Base-by-base conservation (phyloP, 2,888 invertebrate species). In the Aspidapion aeneum region DNA sequence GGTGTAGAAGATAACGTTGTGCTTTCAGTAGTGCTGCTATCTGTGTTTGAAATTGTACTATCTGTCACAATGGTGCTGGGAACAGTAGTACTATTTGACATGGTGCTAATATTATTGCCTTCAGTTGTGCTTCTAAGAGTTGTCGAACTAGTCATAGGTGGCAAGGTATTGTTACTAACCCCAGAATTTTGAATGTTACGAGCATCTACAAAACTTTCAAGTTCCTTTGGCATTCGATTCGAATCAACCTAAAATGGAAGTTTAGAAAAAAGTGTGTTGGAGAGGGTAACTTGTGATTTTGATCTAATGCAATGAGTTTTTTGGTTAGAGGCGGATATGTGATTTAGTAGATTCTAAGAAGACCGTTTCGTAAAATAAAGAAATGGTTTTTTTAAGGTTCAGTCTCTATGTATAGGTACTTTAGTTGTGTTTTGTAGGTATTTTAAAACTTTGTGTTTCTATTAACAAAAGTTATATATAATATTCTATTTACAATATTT, bases 231-330 rank as follows among this genome's bases (percentile, higher is more conserved):
- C 63, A 63, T 63, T 58, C 63, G 35, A 57, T 62, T 63, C 48
- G 65, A 65, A 21, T 67, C 67, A n/a, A 67, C 63, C 67, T 67
- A 67, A 62, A 67, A 67, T 52, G 60, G 18, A 64, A 61, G 9
- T 48, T 48, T 52, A 7, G 7, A 7, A 52, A 52, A 19, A 17
- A 52, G 12, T 35, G 35, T 12, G 5, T 35, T 35, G 3, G 35
- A 12, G 12, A 12, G 35, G 12, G 12, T 7, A 35, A 35, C 3
- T 35, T 35, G 12, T 35, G 12, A 7, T 35, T 35, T 35, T 35
- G 35, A 35, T 12, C 35, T 3, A 35, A 35, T 35, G 35, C 35
- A 12, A 35, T 52, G 52, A 52, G n/a, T n/a, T n/a, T n/a, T 17
- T 52, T 19, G 52, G 19, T 52, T 17, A 18, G 3, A 52, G 17